These are phyloP conservation scores for Chironomus tepperi DNA, from an alignment of 1,140 invertebrate species.

Conservation along the genomic window DNA sequence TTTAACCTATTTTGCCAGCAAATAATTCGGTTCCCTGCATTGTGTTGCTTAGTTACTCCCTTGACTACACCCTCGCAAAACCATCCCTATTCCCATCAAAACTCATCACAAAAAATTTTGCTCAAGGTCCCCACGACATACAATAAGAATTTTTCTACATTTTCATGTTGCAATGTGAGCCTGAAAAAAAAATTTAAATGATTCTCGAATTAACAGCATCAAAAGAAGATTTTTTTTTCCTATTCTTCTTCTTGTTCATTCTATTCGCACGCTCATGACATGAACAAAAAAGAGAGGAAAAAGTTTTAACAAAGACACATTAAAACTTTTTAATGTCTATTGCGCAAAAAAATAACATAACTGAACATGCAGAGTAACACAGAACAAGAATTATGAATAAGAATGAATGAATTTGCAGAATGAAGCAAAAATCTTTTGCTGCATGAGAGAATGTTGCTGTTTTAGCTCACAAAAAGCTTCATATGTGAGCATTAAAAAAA, in stretches of 20 bases:
- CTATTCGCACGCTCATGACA: not conserved
- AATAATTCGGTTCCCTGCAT: no score
- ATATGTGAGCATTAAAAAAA: no score
- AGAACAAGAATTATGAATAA: no score
- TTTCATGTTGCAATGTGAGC: not conserved
- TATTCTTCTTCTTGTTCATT: no score
- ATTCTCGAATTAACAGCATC: constrained; percentile 12
- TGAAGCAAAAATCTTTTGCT: no score
- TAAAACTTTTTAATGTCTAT: constrained; percentile 10
- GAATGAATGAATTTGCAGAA: not conserved
- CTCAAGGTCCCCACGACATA: not conserved
- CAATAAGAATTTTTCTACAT: not conserved
- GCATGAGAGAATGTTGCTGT: no score
- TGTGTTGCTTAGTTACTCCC: no score
- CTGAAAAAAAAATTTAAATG: not conserved
- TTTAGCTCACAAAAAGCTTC: no score
- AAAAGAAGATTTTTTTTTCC: not conserved
- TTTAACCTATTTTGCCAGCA: no score
- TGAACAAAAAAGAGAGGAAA: not conserved
- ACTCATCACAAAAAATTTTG: not conserved
- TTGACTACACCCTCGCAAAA: no score
- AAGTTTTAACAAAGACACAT: constrained; percentile 13
- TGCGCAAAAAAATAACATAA: not conserved
- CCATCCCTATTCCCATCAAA: no score
- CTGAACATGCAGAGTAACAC: no score